These are phyloP conservation scores for Arctocebus calabarensis DNA, from an alignment of 2,797 vertebrate genomes.

Conservation along the genomic window DNA sequence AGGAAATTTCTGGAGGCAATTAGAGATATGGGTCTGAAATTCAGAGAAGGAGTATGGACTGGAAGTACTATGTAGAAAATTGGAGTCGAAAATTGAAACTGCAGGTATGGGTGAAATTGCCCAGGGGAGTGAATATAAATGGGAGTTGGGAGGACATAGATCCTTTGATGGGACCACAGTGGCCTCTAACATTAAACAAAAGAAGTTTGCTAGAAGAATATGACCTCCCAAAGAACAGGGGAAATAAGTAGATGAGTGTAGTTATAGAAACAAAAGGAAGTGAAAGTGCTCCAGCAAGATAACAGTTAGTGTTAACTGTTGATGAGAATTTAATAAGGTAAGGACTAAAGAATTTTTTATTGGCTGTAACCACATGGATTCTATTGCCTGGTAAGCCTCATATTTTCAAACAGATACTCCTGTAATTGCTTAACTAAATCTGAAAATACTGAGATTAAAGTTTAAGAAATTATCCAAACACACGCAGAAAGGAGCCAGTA, in stretches of 20 bases:
- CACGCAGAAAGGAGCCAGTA: not conserved
- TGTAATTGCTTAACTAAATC: constrained; percentile 25
- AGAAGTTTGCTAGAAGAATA: not conserved
- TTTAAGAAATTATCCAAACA: constrained; percentile 42
- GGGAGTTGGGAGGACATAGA: not conserved
- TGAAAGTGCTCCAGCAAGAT: not conserved
- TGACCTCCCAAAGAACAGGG: constrained; percentile 43
- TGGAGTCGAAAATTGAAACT: constrained; percentile 45
- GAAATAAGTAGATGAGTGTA: not conserved
- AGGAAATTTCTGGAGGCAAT: constrained; percentile 30
- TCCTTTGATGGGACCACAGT: not conserved
- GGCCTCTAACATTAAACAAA: not conserved
- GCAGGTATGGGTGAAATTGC: constrained; percentile 10
- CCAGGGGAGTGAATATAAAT: not conserved
- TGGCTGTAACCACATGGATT: not conserved
- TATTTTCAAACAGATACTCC: not conserved
- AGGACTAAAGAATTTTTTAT: constrained; percentile 24
- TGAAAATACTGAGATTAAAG: constrained; percentile 44
- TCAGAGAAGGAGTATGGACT: not conserved
- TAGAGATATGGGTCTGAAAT: constrained; percentile 35
- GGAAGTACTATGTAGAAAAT: not conserved
- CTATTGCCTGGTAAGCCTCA: constrained; percentile 13
- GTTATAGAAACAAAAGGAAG: constrained; percentile 24
- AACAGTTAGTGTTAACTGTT: not conserved
- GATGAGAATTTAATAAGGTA: constrained; percentile 3